Evolutionary conservation across 2,797 vertebrate species (phyloP).

Genomic region (Tenualosa ilisha): DNA sequence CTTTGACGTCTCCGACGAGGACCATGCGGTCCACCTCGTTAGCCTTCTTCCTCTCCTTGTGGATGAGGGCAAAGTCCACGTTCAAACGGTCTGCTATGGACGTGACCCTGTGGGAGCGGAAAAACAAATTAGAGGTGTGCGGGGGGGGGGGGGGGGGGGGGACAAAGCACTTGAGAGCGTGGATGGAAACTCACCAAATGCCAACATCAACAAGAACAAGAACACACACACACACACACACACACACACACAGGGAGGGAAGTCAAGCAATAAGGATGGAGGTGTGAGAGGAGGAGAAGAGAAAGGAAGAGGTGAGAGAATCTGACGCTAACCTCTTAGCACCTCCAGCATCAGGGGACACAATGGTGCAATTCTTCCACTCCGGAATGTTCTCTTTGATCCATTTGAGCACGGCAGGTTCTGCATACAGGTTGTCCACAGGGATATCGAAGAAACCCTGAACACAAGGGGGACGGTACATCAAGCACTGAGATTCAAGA

Average conservation of each 20-base stretch:
- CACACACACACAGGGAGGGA: background rate
- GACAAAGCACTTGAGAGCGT: constrained; percentile 35
- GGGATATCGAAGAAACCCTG: constrained; percentile 99
- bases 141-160: constrained; percentile 6
- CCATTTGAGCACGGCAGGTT: constrained; percentile 97
- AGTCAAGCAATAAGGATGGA: background rate
- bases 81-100: constrained; percentile 96
- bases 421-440: constrained; percentile 96
- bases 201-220: background rate
- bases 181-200: background rate
- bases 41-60: constrained; percentile 98
- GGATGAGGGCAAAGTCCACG: constrained; percentile 98
- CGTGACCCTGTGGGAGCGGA: constrained; percentile 82
- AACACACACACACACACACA: background rate
- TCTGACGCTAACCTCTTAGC: constrained; percentile 86
- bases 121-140: constrained; percentile 31
- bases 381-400: constrained; percentile 95
- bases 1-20: constrained; percentile 93
- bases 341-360: constrained; percentile 96
- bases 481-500: background rate
- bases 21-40: constrained; percentile 99
- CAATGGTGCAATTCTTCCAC: constrained; percentile 96
- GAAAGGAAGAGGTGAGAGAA: background rate
- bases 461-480: background rate
- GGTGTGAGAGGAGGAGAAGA: background rate